Conservation (phyloP, 2,113 vertebrate genomes). For the Oreocharis arfaki region DNA sequence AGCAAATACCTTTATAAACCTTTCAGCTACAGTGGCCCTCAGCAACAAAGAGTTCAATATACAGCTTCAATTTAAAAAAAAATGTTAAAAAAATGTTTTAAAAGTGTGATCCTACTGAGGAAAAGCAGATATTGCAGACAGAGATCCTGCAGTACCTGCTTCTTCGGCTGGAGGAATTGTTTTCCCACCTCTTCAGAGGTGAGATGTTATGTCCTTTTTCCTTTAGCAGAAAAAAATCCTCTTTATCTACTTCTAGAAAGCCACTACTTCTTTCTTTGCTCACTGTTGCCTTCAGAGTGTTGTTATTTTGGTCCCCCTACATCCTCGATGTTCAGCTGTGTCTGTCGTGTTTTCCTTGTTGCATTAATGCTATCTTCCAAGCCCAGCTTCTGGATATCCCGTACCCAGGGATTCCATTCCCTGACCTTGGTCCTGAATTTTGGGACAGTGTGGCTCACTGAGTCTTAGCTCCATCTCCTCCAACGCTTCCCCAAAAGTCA, state of each 20-base stretch:
- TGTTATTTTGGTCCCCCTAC: background rate
- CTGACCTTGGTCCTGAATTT: background rate
- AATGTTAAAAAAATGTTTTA: background rate
- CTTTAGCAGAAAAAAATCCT: background rate
- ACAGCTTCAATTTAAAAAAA: background rate
- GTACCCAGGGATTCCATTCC: background rate
- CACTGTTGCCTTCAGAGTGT: background rate
- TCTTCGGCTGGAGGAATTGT: background rate
- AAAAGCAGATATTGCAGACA: background rate
- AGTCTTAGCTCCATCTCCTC: background rate
- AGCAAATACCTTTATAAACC: background rate
- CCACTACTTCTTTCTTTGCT: background rate
- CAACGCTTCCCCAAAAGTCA: background rate
- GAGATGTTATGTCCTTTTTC: background rate
- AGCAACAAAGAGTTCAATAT: background rate
- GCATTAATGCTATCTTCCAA: background rate
- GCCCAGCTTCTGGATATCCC: background rate
- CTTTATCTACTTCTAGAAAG: background rate
- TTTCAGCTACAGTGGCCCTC: background rate
- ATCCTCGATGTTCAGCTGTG: background rate
- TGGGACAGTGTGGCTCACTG: background rate
- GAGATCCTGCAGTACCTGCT: background rate
- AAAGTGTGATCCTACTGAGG: background rate
- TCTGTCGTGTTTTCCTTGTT: background rate
- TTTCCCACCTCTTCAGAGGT: background rate